Evolutionary conservation across 2,113 vertebrate species (phyloP), one percentile per base, ranked within the genome.

Genomic region (Paratilapia polleni): DNA sequence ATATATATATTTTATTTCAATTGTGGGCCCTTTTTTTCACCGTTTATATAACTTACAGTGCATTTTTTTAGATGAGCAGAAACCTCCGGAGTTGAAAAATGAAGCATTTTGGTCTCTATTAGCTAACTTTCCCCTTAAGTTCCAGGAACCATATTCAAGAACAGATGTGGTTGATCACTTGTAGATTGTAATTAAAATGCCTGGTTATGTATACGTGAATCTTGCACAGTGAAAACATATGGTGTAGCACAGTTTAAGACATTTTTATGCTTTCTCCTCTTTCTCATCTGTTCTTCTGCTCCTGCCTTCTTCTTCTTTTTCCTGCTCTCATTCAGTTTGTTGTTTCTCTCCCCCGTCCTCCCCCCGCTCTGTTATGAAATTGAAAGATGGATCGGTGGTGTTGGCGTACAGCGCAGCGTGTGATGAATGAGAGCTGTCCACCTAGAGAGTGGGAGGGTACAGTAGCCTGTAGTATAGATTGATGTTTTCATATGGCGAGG

Each of bases 381-480:
- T 92, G 90, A 92, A 91, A 87, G 91, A 91, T 93, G 88, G 87
- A 93, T 94, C 1, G 74, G 73, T 86, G 87, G 86, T 91, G 87
- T 85, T 93, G 92, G 81, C 81, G 49, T 81, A 58, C 85, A 76
- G 89, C 11, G 14, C 85, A 5, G 81, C 17, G 74, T 81, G 82
- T 93, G 93, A 94, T 94, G 91, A 94, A 94, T 93, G 93, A 92
- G 92, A 91, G 86, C 92, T 92, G 93, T 94, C 93, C 84, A 43
- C 77, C 66, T 76, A 68, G 78, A 81, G 80, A 91, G 87, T 85
- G 87, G 62, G 78, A 79, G 78, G 77, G 77, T 88, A 91, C 87
- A 83, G 87, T 83, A 88, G 91, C 90, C 87, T 59, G 79, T 89
- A 75, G 84, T 83, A 87, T 89, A 80, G 90, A 93, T 92, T 92